Evolutionary conservation across 2,888 invertebrate genomes (phyloP).

Genomic region (Anaspis maculata): DNA sequence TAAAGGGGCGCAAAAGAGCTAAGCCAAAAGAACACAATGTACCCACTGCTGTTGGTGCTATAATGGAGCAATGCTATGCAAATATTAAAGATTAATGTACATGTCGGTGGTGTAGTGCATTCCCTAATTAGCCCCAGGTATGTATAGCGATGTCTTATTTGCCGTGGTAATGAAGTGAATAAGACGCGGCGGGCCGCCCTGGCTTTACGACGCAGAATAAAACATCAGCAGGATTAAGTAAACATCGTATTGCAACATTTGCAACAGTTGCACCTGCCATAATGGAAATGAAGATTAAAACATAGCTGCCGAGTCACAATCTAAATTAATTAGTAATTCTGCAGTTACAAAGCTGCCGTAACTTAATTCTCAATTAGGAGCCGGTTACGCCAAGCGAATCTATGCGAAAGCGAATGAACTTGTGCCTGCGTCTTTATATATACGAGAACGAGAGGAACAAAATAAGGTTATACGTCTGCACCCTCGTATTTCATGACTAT

Average conservation of each 20-base stretch:
- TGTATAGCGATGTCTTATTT: too few species aligned
- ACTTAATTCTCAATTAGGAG: constrained; percentile 27
- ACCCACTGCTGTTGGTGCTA: too few species aligned
- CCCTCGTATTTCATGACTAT: constrained; percentile 30
- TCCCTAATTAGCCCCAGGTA: too few species aligned
- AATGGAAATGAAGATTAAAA: constrained; percentile 28
- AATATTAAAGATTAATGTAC: too few species aligned
- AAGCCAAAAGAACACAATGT: too few species aligned
- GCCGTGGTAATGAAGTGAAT: too few species aligned
- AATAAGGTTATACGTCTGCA: constrained; percentile 26
- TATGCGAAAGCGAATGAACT: constrained; percentile 17
- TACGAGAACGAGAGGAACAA: constrained; percentile 18
- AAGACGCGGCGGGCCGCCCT: too few species aligned
- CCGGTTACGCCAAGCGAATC: constrained; percentile 18
- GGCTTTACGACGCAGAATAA: too few species aligned
- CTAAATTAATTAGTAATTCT: constrained; percentile 30
- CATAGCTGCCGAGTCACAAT: constrained; percentile 26
- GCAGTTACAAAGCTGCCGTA: constrained; percentile 26
- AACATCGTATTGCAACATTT: constrained; percentile 22
- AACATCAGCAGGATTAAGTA: constrained; percentile 19
- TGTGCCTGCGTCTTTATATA: too few species aligned
- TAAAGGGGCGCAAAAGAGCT: too few species aligned
- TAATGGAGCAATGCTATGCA: too few species aligned
- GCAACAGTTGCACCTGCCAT: constrained; percentile 24
- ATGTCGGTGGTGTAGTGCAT: too few species aligned